Evolutionary conservation across 1,140 invertebrate genomes (phyloP).

Genomic region (Euschistus heros): DNA sequence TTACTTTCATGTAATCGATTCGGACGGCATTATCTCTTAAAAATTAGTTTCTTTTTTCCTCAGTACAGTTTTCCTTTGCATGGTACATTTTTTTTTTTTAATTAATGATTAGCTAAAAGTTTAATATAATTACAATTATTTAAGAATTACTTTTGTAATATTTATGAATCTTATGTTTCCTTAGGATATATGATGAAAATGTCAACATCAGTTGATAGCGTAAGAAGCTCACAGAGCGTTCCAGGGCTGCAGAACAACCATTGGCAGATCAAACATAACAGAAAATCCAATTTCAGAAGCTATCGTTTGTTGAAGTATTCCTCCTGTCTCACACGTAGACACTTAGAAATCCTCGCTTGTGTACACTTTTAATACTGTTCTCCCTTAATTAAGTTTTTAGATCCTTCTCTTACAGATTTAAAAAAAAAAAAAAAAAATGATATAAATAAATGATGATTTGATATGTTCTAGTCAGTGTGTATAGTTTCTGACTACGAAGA

Average conservation of each 20-base stretch:
- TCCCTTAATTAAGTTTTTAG: background rate
- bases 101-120: too few species aligned
- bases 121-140: too few species aligned
- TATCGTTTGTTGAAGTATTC: conserved; percentile 37
- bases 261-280: conserved; percentile 53
- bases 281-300: conserved; percentile 67
- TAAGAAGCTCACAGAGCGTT: conserved; percentile 25
- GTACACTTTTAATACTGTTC: conserved; percentile 13
- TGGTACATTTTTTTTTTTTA: too few species aligned
- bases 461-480: conserved; percentile 7
- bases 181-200: conserved; percentile 27
- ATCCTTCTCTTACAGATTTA: background rate
- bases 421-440: background rate
- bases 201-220: conserved; percentile 29
- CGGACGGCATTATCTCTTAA: too few species aligned
- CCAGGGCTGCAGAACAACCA: conserved; percentile 16
- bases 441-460: conserved; percentile 1
- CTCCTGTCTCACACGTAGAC: conserved; percentile 1
- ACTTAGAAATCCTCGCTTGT: conserved; percentile 14
- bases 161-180: conserved; percentile 23
- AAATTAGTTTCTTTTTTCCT: too few species aligned
- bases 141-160: too few species aligned
- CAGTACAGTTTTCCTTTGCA: too few species aligned
- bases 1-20: too few species aligned
- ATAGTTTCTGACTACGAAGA: background rate